Evolutionary conservation across 2,888 invertebrate genomes (phyloP), one percentile per base, ranked within the genome.

Genomic region (Leucoptera coffeella): DNA sequence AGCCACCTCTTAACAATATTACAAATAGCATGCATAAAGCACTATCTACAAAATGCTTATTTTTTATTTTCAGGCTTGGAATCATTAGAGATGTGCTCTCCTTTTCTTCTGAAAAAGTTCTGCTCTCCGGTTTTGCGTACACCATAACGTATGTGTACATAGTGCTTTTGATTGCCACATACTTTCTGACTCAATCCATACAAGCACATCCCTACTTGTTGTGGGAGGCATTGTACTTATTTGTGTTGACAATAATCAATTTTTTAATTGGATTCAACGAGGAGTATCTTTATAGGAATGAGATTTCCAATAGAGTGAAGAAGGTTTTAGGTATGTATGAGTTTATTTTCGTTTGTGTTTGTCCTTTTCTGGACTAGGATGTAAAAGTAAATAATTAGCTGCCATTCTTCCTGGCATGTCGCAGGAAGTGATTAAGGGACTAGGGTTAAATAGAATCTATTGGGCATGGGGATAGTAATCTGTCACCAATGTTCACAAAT

Each of bases 251-350:
- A 31, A 37, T 61, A 21, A 40, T 62, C 27, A 72, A 72, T 38
- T 64, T 69, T 35, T 33, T 59, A 25, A 45, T 72, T 34, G 64
- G 69, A 20, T 56, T 57, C 30, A 67, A 67, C 43, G 72, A 72
- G 43, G 64, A 71, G 37, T 60, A 60, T 38, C 45, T 64, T 34
- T 55, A 60, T 30, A 51, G 54, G 36, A 61, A 73, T 41, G 78
- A 78, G 57, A 67, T 78, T 43, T 71, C 75, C 31, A 62, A 64
- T 40, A 55, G 72, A 47, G 58, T 65, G 27, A 48, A 41, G 21
- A 64, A 69, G 45, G 69, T 71, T 21, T 42, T 71, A 40, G 61
- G 72, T 72, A 37, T 54, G 55, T 47, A 8, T 11, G 5, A 25
- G 2, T 7, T 23, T 12, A 29, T 10, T 10, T 6, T 17, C 6